Conservation (phyloP, 2,113 vertebrate species). For the Brachypteracias leptosomus region DNA sequence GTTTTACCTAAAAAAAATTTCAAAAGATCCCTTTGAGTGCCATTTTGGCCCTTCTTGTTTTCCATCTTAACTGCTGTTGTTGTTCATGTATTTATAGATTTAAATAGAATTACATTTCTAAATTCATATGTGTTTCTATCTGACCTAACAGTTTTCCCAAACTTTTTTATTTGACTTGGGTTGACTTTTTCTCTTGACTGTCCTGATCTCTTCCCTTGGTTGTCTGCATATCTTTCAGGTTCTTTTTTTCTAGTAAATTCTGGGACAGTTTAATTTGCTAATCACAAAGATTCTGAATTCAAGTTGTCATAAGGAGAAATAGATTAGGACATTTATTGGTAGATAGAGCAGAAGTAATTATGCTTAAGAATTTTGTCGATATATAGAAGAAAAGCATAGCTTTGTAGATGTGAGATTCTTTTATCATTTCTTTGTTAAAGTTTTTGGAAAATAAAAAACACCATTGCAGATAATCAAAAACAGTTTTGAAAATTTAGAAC, state of each 20-base stretch:
- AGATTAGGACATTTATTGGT: background rate
- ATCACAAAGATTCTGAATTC: background rate
- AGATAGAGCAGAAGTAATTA: background rate
- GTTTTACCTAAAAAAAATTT: background rate
- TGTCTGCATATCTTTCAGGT: background rate
- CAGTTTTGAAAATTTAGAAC: background rate
- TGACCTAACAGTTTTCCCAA: background rate
- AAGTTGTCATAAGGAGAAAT: background rate
- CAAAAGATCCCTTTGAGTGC: background rate
- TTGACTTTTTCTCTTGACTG: background rate
- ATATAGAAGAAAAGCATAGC: fast-evolving
- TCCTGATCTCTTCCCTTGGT: background rate
- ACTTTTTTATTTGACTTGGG: background rate
- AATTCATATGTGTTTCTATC: background rate
- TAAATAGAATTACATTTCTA: background rate
- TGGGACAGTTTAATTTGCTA: background rate
- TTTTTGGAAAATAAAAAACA: background rate
- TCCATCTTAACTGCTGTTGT: background rate
- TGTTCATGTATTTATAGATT: background rate
- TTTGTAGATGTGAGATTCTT: background rate
- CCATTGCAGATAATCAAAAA: background rate
- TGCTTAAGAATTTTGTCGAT: background rate
- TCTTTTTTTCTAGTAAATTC: background rate
- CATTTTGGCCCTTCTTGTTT: background rate
- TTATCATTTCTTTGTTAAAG: background rate